Conservation (phyloP, 2,888 invertebrate genomes). For the Caenorhabditis sinica region DNA sequence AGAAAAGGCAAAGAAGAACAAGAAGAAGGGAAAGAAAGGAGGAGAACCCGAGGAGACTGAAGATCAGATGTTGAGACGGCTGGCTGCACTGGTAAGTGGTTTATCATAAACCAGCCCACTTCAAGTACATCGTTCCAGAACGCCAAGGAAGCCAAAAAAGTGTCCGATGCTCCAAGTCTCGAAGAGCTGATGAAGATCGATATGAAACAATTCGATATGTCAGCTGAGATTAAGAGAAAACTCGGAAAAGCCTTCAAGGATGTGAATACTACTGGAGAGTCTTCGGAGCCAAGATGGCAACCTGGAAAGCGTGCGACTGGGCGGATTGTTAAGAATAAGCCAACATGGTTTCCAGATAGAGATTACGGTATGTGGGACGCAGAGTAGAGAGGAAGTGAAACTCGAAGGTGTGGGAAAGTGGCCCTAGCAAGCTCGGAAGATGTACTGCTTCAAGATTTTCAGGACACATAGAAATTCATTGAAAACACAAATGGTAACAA, state of each 20-base stretch:
- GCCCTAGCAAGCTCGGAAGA: too few species aligned
- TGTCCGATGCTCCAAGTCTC: neutral
- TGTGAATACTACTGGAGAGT: slow-evolving; percentile 10
- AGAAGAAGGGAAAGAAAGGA: slow-evolving; percentile 16
- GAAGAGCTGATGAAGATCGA: slow-evolving; percentile 68
- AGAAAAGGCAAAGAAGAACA: neutral
- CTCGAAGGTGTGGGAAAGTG: too few species aligned
- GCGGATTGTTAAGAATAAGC: slow-evolving; percentile 72
- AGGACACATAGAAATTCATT: too few species aligned
- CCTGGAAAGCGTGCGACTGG: slow-evolving; percentile 50
- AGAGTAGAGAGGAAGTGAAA: too few species aligned
- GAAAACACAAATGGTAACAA: too few species aligned
- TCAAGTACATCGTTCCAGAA: slow-evolving; percentile 9
- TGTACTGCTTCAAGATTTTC: too few species aligned
- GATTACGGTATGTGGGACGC: slow-evolving; percentile 55
- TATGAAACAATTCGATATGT: slow-evolving; percentile 74
- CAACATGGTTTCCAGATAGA: slow-evolving; percentile 72
- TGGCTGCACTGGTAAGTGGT: slow-evolving; percentile 26
- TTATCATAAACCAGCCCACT: neutral
- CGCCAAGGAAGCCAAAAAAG: slow-evolving; percentile 27
- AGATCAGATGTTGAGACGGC: slow-evolving; percentile 49
- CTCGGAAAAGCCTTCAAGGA: slow-evolving; percentile 76
- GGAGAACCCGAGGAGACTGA: slow-evolving; percentile 50
- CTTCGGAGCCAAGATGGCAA: slow-evolving; percentile 37
- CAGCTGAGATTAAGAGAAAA: slow-evolving; percentile 73